Percentiles rank a stretch among this genome's conserved stretches.
These are phyloP conservation scores for Diaperis boleti DNA, from an alignment of 2,888 invertebrate species.

Conservation along the genomic window DNA sequence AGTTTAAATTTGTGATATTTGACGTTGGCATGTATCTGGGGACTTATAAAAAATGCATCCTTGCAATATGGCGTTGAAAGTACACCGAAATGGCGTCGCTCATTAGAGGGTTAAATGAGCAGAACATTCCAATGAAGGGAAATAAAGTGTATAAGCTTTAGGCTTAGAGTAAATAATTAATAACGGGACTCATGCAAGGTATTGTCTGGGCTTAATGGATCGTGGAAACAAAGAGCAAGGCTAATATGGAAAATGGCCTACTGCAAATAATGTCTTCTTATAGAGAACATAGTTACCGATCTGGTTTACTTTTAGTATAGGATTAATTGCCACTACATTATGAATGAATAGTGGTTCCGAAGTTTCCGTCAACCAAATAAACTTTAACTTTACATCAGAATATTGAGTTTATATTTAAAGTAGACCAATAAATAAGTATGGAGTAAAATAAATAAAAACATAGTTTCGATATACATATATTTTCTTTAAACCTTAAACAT, in stretches of 20 bases:
- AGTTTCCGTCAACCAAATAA: too few species aligned
- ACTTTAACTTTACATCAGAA: too few species aligned
- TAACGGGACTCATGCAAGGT: constrained; percentile 41
- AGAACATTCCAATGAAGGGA: constrained; percentile 32
- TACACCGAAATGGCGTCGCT: too few species aligned
- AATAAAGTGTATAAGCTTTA: constrained; percentile 35
- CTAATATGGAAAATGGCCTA: constrained; percentile 39
- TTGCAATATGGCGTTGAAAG: constrained; percentile 8
- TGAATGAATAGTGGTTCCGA: too few species aligned
- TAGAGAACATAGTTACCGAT: constrained; percentile 13
- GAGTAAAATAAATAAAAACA: too few species aligned
- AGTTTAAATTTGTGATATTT: not conserved
- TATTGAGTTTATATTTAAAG: too few species aligned
- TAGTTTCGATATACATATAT: too few species aligned
- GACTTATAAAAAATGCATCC: constrained; percentile 5
- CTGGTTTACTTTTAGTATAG: constrained; percentile 19
- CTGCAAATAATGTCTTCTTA: constrained; percentile 25
- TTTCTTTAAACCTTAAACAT: too few species aligned
- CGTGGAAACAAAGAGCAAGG: constrained; percentile 35
- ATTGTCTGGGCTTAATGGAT: constrained; percentile 41
- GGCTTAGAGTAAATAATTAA: constrained; percentile 45
- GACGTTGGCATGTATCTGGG: not conserved
- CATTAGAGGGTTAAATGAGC: constrained; percentile 27
- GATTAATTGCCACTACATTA: constrained; percentile 1
- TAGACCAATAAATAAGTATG: too few species aligned